phyloP scores from a whole-genome alignment of 2,797 vertebrate genomes.

The Setipinna tenuifilis region DNA sequence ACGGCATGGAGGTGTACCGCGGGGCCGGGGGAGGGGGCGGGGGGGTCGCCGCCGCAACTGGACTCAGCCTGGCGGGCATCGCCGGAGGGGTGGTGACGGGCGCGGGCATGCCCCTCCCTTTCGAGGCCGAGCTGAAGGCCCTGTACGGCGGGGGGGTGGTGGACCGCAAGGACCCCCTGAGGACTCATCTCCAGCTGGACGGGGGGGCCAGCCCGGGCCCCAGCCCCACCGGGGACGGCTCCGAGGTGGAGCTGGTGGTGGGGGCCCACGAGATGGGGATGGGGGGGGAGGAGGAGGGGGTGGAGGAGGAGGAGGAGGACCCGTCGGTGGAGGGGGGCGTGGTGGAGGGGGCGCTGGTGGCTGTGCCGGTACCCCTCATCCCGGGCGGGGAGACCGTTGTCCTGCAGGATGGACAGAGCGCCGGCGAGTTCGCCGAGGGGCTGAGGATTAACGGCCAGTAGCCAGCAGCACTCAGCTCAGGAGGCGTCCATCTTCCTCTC shows the following conservation, averaged over 20 bases:
- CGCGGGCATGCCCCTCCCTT: constrained; percentile 72
- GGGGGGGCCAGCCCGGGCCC: constrained; percentile 63
- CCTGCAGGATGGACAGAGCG: constrained; percentile 66
- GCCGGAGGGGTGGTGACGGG: constrained; percentile 79
- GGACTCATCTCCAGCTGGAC: constrained; percentile 74
- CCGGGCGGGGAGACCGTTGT: constrained; percentile 63
- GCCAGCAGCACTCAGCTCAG: constrained; percentile 33
- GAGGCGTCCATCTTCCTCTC: background rate
- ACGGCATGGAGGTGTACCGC: constrained; percentile 96
- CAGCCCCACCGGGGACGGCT: constrained; percentile 42
- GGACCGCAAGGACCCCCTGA: constrained; percentile 82
- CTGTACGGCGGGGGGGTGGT: constrained; percentile 64
- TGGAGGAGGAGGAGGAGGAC: constrained; percentile 57
- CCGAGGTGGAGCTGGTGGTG: constrained; percentile 65
- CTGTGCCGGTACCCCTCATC: constrained; percentile 61
- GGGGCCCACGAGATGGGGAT: constrained; percentile 59
- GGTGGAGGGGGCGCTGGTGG: constrained; percentile 68
- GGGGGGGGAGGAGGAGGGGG: constrained; percentile 63
- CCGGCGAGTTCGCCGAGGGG: constrained; percentile 73
- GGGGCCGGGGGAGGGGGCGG: constrained; percentile 47
- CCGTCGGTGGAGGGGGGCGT: constrained; percentile 63
- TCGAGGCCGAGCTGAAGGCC: constrained; percentile 89
- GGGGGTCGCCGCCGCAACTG: constrained; percentile 57
- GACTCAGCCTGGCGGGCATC: constrained; percentile 69
- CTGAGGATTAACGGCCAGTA: constrained; percentile 79